Evolutionary conservation across 2,797 vertebrate genomes (phyloP).

Genomic region (Vespertilio murinus): DNA sequence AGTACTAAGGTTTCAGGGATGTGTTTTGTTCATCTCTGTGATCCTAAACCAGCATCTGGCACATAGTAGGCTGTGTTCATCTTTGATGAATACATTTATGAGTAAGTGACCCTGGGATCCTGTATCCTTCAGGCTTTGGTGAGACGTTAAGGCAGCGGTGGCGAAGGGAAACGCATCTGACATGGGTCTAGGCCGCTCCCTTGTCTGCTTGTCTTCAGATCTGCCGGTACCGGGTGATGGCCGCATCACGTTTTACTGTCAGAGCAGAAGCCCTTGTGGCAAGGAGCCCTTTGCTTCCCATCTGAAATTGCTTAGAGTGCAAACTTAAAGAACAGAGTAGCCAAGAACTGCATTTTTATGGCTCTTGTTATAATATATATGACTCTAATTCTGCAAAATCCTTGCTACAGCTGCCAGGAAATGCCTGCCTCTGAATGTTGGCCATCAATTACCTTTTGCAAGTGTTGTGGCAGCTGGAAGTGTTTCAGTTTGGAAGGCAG

Average conservation of each 20-base stretch:
- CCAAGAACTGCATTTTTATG: slow-evolving; percentile 41
- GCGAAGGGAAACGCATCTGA: background rate
- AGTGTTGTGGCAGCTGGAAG: background rate
- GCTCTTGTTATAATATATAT: slow-evolving; percentile 28
- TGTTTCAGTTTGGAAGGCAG: background rate
- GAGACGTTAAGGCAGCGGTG: background rate
- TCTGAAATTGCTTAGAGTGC: slow-evolving; percentile 33
- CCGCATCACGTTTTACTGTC: background rate
- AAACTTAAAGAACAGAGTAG: slow-evolving; percentile 24
- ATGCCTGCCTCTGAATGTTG: slow-evolving; percentile 3
- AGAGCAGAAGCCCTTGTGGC: background rate
- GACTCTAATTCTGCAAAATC: slow-evolving; percentile 27
- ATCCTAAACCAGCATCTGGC: background rate
- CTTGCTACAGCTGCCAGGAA: slow-evolving; percentile 29
- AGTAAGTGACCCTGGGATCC: background rate
- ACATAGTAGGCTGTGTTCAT: background rate
- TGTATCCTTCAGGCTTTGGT: background rate
- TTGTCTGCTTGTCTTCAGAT: slow-evolving; percentile 7
- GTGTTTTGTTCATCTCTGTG: background rate
- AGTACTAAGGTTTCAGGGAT: background rate
- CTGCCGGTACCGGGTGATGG: background rate
- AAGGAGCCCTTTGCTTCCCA: background rate
- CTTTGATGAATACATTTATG: background rate
- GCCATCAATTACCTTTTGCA: background rate
- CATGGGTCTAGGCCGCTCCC: background rate